Conservation (phyloP, 53 echinoderm and acorn worm species). For the Actinopyga echinites region DNA sequence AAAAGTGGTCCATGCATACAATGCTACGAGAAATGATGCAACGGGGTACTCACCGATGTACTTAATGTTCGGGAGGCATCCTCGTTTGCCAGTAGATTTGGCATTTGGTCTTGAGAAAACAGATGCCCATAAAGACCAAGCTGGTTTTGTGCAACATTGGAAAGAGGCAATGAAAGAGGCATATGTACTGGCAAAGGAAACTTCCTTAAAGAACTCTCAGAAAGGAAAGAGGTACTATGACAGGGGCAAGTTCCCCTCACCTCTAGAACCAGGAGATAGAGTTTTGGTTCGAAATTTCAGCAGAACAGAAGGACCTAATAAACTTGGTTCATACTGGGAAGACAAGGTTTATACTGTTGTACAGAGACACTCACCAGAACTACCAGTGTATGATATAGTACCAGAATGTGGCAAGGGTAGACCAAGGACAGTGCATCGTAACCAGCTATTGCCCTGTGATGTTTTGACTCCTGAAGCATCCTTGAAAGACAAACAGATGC, state of each 20-base stretch:
- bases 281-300: constrained; percentile 59
- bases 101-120: constrained; percentile 30
- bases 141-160: constrained; percentile 38
- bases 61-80: constrained; percentile 4
- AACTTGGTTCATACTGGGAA: constrained; percentile 64
- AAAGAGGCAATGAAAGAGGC: constrained; percentile 44
- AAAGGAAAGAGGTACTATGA: constrained; percentile 50
- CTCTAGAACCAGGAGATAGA: constrained; percentile 61
- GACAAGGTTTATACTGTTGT: constrained; percentile 55
- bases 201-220: constrained; percentile 19
- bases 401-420: constrained; percentile 42
- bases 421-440: constrained; percentile 41
- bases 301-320: constrained; percentile 54
- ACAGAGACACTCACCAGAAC: constrained; percentile 34
- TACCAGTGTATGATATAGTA: constrained; percentile 64
- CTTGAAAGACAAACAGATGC: too few species aligned
- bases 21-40: constrained; percentile 42
- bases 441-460: constrained; percentile 58
- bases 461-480: constrained; percentile 16
- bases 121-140: not conserved
- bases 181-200: constrained; percentile 37
- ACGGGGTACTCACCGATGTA: constrained; percentile 21
- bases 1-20: constrained; percentile 71
- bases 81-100: constrained; percentile 41
- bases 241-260: not conserved